phyloP scores from a whole-genome alignment of 1,140 invertebrate species.

The Sminthurinus signatus region DNA sequence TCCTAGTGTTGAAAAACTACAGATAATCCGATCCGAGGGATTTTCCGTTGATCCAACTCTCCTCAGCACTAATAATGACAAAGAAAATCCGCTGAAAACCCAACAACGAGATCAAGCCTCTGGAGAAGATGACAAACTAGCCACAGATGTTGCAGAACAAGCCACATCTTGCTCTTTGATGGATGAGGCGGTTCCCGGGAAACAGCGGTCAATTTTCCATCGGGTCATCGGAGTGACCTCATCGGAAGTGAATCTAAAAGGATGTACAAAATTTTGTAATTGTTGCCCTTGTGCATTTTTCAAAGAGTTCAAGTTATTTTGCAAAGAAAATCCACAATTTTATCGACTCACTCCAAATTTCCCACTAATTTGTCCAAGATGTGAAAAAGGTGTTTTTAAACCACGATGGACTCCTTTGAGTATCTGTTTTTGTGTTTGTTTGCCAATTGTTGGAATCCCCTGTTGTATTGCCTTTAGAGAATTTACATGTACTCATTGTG shows the following conservation, averaged over 20 bases:
- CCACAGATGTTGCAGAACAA: too few species aligned
- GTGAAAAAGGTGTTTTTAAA: neutral
- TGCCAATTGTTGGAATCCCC: neutral
- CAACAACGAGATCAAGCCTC: too few species aligned
- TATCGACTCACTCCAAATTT: constrained; percentile 3
- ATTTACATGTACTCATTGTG: constrained; percentile 2
- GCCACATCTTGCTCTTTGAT: too few species aligned
- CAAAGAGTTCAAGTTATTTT: constrained; percentile 1
- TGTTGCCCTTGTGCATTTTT: neutral
- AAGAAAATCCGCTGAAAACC: too few species aligned
- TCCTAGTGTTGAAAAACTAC: too few species aligned
- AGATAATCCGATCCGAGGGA: too few species aligned
- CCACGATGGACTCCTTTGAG: constrained; percentile 6
- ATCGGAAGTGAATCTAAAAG: neutral
- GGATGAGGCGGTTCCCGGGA: too few species aligned
- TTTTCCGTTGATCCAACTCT: too few species aligned
- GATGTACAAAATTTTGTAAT: neutral
- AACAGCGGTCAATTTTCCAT: too few species aligned
- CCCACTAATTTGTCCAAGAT: neutral
- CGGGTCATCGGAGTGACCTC: neutral
- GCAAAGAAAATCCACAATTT: constrained; percentile 2
- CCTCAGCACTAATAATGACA: too few species aligned
- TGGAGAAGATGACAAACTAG: too few species aligned
- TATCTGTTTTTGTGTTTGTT: neutral
- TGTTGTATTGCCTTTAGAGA: neutral